Evolutionary conservation across 2,113 vertebrate genomes (phyloP).

Genomic region (Podilymbus podiceps): DNA sequence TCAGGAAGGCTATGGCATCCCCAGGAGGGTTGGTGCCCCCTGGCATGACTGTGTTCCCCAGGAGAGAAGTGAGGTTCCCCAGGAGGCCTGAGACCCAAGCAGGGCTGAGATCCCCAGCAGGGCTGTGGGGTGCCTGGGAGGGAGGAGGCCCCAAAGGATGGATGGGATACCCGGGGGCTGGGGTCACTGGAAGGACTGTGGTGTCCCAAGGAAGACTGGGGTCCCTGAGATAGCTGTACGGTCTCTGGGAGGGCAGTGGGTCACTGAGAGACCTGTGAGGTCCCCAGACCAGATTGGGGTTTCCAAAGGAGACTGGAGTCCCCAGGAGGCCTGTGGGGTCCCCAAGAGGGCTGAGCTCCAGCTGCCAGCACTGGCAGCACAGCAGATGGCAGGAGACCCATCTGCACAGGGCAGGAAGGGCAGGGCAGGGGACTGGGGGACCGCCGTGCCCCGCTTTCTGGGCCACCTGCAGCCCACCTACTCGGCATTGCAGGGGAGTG

Average conservation of each 20-base stretch:
- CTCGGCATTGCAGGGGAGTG: too few species aligned
- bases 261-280: too few species aligned
- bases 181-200: not conserved
- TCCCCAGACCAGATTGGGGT: too few species aligned
- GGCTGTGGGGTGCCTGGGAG: not conserved
- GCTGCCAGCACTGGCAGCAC: not conserved
- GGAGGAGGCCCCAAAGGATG: not conserved
- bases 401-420: not conserved
- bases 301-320: not conserved
- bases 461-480: too few species aligned
- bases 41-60: not conserved
- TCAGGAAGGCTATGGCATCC: too few species aligned
- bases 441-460: too few species aligned
- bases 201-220: not conserved
- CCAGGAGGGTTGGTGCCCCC: not conserved
- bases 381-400: too few species aligned
- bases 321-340: not conserved
- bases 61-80: not conserved
- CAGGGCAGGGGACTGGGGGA: not conserved
- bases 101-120: not conserved
- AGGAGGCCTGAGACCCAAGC: too few species aligned
- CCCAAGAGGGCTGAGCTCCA: not conserved
- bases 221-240: not conserved
- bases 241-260: too few species aligned
- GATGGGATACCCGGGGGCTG: not conserved